phyloP scores from a whole-genome alignment of 2,113 vertebrate species.

The Pogonocichla stellata region DNA sequence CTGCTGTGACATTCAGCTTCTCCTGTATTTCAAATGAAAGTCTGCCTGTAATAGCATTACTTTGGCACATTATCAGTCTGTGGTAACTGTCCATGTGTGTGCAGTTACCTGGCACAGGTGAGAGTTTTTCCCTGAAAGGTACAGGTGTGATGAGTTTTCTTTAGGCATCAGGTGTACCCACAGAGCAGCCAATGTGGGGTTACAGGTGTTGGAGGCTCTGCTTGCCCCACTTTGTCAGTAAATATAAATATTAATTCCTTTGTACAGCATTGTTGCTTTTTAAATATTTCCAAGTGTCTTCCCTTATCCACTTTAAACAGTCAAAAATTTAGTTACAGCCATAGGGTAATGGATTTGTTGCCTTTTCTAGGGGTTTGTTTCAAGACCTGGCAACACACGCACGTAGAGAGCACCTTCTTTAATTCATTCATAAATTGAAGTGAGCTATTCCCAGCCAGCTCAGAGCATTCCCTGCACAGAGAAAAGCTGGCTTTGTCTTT shows the following conservation, averaged over 20 bases:
- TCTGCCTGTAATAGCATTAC: not conserved
- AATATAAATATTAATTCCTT: not conserved
- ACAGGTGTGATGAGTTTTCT: not conserved
- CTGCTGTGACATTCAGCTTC: not conserved
- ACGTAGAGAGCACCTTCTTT: not conserved
- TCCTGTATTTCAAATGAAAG: not conserved
- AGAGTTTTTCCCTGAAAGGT: not conserved
- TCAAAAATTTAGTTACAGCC: fast-evolving
- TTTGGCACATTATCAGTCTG: not conserved
- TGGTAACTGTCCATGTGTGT: not conserved
- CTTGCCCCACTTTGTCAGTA: not conserved
- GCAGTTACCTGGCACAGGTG: not conserved
- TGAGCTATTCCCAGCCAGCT: not conserved
- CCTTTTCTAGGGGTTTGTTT: not conserved
- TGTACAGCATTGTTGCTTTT: fast-evolving
- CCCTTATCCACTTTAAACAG: not conserved
- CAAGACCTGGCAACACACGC: not conserved
- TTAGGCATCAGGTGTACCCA: not conserved
- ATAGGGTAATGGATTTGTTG: not conserved
- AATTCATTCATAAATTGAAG: fast-evolving
- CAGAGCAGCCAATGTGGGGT: fast-evolving
- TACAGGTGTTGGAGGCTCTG: not conserved
- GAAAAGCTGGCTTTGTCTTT: fast-evolving
- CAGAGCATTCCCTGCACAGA: not conserved
- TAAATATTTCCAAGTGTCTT: not conserved